Conservation (phyloP, 1,140 invertebrate species). For the Aethina tumida region DNA sequence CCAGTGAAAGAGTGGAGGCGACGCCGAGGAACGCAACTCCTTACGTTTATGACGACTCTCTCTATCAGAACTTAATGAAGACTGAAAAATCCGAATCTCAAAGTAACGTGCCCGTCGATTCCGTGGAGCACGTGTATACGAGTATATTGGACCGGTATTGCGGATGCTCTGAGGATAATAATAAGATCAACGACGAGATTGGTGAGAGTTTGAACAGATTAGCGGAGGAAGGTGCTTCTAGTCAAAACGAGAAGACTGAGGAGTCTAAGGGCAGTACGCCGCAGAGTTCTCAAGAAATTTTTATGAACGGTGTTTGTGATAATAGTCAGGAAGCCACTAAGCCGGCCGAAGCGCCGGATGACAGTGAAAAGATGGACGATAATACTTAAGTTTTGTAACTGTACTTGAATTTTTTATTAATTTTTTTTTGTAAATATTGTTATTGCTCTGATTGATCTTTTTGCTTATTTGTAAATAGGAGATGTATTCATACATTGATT, state of each 20-base stretch:
- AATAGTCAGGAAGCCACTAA: neutral
- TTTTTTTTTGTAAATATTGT: constrained; percentile 16
- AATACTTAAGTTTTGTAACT: constrained; percentile 14
- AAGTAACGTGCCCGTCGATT: constrained; percentile 8
- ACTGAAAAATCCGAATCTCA: constrained; percentile 21
- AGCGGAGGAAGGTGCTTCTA: neutral
- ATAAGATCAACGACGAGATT: constrained; percentile 13
- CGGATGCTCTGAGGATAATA: constrained; percentile 16
- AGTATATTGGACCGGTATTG: constrained; percentile 20
- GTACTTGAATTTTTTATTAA: constrained; percentile 5
- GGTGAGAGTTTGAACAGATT: constrained; percentile 14
- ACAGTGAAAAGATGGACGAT: constrained; percentile 5
- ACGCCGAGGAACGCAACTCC: constrained; percentile 25
- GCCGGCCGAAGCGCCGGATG: neutral
- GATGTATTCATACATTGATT: too few species aligned
- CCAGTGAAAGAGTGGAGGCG: constrained; percentile 35
- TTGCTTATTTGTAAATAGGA: too few species aligned
- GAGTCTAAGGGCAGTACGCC: neutral
- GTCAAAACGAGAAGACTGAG: constrained; percentile 1
- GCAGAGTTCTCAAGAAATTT: neutral
- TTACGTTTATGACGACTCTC: constrained; percentile 12
- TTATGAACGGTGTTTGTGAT: neutral
- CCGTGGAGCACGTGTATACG: constrained; percentile 22
- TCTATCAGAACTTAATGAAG: constrained; percentile 10
- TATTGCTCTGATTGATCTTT: too few species aligned